A percentile compares a stretch with the other conserved stretches of the same genome.
phyloP scores from a whole-genome alignment of 1,140 invertebrate species.

The Holotrichia oblita region DNA sequence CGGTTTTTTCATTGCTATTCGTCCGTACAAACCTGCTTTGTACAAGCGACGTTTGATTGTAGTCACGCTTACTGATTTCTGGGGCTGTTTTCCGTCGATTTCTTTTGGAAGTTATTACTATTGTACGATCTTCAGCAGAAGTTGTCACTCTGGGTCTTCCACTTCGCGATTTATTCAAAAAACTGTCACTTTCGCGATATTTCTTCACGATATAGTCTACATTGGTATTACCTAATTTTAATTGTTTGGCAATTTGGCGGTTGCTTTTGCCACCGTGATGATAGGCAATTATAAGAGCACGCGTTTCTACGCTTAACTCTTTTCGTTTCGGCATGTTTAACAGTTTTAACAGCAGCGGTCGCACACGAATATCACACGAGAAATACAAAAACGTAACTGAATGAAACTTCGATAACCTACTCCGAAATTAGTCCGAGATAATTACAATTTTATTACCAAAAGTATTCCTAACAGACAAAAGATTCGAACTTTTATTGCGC shows the following conservation, averaged over 20 bases:
- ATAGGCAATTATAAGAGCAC: not conserved
- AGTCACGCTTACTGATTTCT: constrained; percentile 21
- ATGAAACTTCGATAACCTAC: not conserved
- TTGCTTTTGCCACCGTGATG: not conserved
- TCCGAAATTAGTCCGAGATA: not conserved
- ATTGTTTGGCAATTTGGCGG: not conserved
- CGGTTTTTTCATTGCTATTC: constrained; percentile 31
- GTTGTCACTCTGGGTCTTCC: not conserved
- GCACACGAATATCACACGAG: not conserved
- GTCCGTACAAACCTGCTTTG: constrained; percentile 14
- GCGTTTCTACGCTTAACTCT: not conserved
- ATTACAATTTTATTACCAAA: not conserved
- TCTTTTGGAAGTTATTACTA: not conserved
- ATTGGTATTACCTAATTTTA: not conserved
- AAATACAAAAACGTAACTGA: not conserved
- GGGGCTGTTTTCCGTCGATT: constrained; percentile 18
- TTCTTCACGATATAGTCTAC: not conserved
- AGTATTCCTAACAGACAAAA: not conserved
- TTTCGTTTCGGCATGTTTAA: not conserved
- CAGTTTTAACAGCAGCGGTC: not conserved
- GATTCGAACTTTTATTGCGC: not conserved
- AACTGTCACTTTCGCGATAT: not conserved
- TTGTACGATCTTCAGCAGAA: constrained; percentile 1
- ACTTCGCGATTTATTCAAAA: not conserved
- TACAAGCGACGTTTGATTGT: constrained; percentile 24